Evolutionary conservation across 2,113 vertebrate genomes (phyloP).

Genomic region (Nasalis larvatus): DNA sequence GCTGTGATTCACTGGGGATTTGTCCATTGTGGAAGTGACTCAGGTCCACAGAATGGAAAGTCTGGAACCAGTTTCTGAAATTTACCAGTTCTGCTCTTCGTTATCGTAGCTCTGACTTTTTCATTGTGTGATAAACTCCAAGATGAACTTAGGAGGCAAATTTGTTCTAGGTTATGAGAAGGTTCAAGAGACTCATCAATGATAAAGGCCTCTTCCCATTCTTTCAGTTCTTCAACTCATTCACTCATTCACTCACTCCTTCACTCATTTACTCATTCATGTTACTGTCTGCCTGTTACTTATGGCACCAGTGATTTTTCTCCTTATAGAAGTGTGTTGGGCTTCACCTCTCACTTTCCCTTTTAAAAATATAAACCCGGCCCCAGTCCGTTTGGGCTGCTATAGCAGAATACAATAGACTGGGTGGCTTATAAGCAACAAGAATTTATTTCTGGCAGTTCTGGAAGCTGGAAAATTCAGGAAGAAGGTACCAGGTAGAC

Average conservation of each 20-base stretch:
- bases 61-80: not conserved
- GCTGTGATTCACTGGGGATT: not conserved
- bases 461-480: not conserved
- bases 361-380: not conserved
- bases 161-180: not conserved
- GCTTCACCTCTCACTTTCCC: not conserved
- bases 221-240: not conserved
- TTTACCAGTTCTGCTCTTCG: not conserved
- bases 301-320: not conserved
- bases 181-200: not conserved
- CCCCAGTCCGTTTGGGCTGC: not conserved
- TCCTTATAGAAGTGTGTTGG: not conserved
- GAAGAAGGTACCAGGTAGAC: not conserved
- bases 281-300: not conserved
- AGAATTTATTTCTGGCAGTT: not conserved
- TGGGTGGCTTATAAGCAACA: not conserved
- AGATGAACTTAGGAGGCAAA: not conserved
- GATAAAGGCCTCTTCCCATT: not conserved
- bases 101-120: not conserved
- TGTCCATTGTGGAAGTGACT: not conserved
- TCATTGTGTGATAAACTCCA: not conserved
- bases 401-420: not conserved
- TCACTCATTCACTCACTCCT: not conserved
- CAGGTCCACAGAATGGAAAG: not conserved
- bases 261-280: not conserved